Percentiles rank a stretch among this genome's conserved stretches.
These are phyloP conservation scores for Miniopterus natalensis DNA, from an alignment of 2,113 vertebrate species.

Conservation along the genomic window DNA sequence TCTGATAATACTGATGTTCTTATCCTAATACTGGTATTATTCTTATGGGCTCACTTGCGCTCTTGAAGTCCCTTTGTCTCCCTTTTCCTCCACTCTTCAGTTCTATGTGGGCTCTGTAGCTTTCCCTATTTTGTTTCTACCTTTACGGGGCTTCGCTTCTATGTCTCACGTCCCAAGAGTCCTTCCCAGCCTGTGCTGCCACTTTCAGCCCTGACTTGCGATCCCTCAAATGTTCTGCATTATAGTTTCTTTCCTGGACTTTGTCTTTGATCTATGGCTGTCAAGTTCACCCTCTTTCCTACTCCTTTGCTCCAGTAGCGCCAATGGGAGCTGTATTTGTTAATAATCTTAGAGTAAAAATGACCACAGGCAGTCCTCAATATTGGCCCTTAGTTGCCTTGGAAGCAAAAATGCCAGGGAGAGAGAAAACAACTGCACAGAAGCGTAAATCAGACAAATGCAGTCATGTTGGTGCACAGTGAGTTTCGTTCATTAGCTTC, in stretches of 20 bases:
- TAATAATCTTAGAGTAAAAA: slow-evolving; percentile 26
- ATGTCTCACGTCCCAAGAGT: not conserved
- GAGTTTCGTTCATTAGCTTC: slow-evolving; percentile 69
- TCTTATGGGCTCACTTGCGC: not conserved
- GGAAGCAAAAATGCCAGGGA: not conserved
- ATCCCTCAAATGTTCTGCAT: not conserved
- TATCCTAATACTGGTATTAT: not conserved
- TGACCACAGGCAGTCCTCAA: not conserved
- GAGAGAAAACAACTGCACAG: slow-evolving; percentile 4
- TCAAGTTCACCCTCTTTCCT: not conserved
- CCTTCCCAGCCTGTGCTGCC: not conserved
- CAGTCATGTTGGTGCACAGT: not conserved
- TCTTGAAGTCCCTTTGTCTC: not conserved
- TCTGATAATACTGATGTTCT: not conserved
- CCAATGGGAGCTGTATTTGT: not conserved
- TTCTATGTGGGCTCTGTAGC: not conserved
- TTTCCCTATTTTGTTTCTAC: not conserved
- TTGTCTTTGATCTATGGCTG: slow-evolving; percentile 35
- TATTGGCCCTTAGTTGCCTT: slow-evolving; percentile 17
- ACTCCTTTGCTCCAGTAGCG: slow-evolving; percentile 33
- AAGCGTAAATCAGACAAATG: slow-evolving; percentile 58
- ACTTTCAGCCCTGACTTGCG: not conserved
- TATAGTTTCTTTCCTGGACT: not conserved
- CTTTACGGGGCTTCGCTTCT: not conserved
- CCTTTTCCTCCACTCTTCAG: not conserved